phyloP scores from a whole-genome alignment of 1,140 invertebrate species.

The Drosophila orena region DNA sequence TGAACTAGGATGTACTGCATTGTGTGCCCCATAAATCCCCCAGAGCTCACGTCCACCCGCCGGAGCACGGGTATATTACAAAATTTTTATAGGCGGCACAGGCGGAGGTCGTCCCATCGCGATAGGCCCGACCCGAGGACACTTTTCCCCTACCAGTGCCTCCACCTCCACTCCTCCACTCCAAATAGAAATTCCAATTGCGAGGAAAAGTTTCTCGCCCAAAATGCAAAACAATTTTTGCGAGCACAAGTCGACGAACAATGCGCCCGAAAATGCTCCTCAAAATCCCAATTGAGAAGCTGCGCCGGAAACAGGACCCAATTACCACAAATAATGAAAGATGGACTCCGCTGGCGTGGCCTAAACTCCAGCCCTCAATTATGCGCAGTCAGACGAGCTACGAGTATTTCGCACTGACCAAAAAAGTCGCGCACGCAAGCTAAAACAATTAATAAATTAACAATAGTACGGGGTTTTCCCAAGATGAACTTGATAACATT shows the following conservation, averaged over 20 bases:
- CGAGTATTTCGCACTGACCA: conserved; percentile 28
- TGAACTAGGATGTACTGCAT: conserved; percentile 47
- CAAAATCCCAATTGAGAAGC: conserved; percentile 26
- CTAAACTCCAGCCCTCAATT: conserved; percentile 32
- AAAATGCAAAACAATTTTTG: conserved; percentile 60
- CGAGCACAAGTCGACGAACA: conserved; percentile 13
- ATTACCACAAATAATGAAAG: conserved; percentile 71
- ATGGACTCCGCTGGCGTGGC: conserved; percentile 21
- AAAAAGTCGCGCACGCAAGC: background rate
- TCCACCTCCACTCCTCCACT: too few relatives aligned
- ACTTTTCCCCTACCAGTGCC: conserved; percentile 5
- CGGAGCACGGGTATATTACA: conserved; percentile 56
- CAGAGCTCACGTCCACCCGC: conserved; percentile 46
- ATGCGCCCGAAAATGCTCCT: conserved; percentile 50
- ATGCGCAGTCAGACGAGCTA: conserved; percentile 45
- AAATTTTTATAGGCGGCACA: conserved; percentile 63
- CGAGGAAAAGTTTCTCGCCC: conserved; percentile 15
- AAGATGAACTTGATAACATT: too few relatives aligned
- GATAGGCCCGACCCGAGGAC: conserved; percentile 26
- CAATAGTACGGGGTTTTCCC: too few relatives aligned
- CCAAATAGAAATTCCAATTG: background rate
- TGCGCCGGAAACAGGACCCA: conserved; percentile 51
- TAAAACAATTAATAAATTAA: too few relatives aligned
- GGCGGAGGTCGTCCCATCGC: conserved; percentile 30
- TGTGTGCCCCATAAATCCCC: conserved; percentile 60